These are phyloP conservation scores for Odontomachus brunneus DNA, from an alignment of 1,140 invertebrate species.

Conservation along the genomic window DNA sequence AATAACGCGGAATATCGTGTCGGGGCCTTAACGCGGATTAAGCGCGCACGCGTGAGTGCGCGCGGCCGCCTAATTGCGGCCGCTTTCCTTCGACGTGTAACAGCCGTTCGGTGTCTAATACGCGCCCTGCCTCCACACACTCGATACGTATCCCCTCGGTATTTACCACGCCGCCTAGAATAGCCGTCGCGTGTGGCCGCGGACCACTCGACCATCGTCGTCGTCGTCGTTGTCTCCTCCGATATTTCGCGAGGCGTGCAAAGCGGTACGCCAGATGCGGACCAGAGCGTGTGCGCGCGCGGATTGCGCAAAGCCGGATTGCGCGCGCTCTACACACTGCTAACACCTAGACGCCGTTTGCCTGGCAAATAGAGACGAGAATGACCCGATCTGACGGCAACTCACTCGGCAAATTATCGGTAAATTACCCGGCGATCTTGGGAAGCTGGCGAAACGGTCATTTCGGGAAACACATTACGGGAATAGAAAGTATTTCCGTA, in stretches of 20 bases:
- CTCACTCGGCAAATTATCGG: too few relatives aligned
- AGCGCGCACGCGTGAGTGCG: neutral
- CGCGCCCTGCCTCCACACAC: neutral
- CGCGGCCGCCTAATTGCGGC: constrained; percentile 35
- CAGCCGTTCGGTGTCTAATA: neutral
- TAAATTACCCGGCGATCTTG: too few relatives aligned
- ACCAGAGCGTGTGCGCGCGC: constrained; percentile 6
- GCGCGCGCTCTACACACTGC: neutral
- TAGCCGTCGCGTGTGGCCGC: neutral
- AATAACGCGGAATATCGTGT: constrained; percentile 56
- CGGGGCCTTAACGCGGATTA: constrained; percentile 49
- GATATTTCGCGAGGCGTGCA: neutral
- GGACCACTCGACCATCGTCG: too few relatives aligned
- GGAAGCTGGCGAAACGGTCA: too few relatives aligned
- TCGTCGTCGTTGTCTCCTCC: too few relatives aligned
- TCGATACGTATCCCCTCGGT: too few relatives aligned
- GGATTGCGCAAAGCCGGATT: constrained; percentile 46
- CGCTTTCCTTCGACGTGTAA: neutral
- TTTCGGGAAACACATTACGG: too few relatives aligned
- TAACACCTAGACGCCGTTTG: constrained; percentile 32
- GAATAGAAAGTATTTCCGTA: too few relatives aligned
- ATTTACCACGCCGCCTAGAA: too few relatives aligned
- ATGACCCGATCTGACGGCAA: too few relatives aligned
- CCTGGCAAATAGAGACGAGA: constrained; percentile 48
- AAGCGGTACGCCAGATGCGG: neutral